Conservation (phyloP, 2,113 vertebrate genomes). For the Rhinogobius similis region DNA sequence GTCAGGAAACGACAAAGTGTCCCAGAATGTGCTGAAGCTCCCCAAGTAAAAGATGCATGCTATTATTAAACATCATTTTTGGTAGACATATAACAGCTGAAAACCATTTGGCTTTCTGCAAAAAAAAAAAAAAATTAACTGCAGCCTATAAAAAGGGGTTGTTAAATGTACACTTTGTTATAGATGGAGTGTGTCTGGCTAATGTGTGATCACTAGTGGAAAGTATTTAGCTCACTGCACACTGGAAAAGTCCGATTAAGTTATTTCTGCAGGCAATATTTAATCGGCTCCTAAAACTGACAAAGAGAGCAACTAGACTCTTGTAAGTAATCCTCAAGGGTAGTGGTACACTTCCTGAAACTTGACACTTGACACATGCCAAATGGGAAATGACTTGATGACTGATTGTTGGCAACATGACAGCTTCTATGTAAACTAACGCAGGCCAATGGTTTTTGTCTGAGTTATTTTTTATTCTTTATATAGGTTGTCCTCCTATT, state of each 20-base stretch:
- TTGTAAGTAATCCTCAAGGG: slow-evolving; percentile 42
- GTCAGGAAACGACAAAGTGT: not conserved
- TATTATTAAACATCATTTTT: not conserved
- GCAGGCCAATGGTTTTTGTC: not conserved
- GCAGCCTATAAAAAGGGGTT: slow-evolving; percentile 32
- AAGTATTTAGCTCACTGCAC: slow-evolving; percentile 3
- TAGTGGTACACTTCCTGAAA: slow-evolving; percentile 51
- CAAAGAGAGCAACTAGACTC: slow-evolving; percentile 38
- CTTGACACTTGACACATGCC: slow-evolving; percentile 45
- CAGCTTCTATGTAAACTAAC: slow-evolving; percentile 15
- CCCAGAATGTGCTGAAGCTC: slow-evolving; percentile 25
- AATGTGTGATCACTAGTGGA: slow-evolving; percentile 25
- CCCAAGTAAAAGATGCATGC: not conserved
- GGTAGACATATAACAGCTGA: slow-evolving; percentile 13
- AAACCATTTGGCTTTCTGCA: slow-evolving; percentile 4
- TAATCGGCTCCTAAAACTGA: slow-evolving; percentile 39
- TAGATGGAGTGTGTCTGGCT: slow-evolving; percentile 23
- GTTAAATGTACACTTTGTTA: slow-evolving; percentile 15
- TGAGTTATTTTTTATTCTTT: not conserved
- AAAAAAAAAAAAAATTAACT: no score
- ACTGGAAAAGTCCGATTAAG: slow-evolving; percentile 27
- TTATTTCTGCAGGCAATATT: slow-evolving; percentile 40
- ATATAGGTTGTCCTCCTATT: not conserved
- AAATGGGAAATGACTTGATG: slow-evolving; percentile 33
- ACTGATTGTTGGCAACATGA: slow-evolving; percentile 18